A percentile compares a stretch with the other conserved stretches of the same genome.
Conservation (phyloP, 2,888 invertebrate genomes). For the Plagiodera versicolora region DNA sequence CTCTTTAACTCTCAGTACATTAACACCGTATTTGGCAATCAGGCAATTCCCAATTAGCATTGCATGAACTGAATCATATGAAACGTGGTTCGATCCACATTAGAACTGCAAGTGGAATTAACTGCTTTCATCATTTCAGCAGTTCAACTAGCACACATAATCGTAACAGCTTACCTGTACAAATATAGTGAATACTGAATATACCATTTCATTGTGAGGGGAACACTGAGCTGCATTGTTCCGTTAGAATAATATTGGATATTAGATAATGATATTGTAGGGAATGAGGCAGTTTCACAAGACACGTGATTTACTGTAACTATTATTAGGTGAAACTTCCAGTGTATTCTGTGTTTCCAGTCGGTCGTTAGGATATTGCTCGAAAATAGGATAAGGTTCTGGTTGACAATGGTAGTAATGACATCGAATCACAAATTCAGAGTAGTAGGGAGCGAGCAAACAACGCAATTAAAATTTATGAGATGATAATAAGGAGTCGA, state of each 20-base stretch:
- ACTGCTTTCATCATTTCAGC: slow-evolving; percentile 20
- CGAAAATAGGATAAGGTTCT: neutral
- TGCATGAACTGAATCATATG: neutral
- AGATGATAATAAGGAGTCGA: neutral
- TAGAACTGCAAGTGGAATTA: slow-evolving; percentile 18
- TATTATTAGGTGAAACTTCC: slow-evolving; percentile 22
- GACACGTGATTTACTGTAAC: slow-evolving; percentile 29
- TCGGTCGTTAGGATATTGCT: neutral
- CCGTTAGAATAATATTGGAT: slow-evolving; percentile 36
- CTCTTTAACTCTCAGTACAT: too few relatives aligned
- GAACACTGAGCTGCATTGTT: slow-evolving; percentile 35
- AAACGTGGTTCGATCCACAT: neutral
- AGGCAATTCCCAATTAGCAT: too few relatives aligned
- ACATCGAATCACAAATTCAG: neutral
- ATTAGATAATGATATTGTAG: slow-evolving; percentile 37
- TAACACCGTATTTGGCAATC: too few relatives aligned
- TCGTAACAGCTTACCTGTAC: slow-evolving; percentile 28
- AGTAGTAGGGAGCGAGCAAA: neutral
- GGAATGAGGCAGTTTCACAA: slow-evolving; percentile 25
- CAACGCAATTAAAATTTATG: neutral
- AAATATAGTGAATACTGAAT: slow-evolving; percentile 35
- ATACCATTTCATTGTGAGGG: slow-evolving; percentile 29
- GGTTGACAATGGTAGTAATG: neutral
- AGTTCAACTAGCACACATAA: slow-evolving; percentile 22
- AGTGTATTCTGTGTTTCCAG: neutral